A percentile compares a stretch with the other conserved stretches of the same genome.
phyloP scores from a whole-genome alignment of 2,113 vertebrate species.

The Oncorhynchus kisutch region DNA sequence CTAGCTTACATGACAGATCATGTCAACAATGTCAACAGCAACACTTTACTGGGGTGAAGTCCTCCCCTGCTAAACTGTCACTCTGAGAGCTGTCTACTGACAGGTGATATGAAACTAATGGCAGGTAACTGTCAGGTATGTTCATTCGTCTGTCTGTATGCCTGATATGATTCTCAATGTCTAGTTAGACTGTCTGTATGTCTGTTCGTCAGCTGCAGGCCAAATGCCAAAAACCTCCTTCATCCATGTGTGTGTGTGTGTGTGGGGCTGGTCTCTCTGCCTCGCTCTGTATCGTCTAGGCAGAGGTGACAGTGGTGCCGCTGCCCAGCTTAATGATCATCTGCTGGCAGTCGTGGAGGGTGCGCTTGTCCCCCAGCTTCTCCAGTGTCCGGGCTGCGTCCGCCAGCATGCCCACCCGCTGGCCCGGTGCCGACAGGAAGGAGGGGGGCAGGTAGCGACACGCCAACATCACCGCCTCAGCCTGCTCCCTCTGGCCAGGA shows the following conservation, averaged over 20 bases:
- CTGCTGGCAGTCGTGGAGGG: constrained; percentile 95
- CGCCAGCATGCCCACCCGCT: constrained; percentile 89
- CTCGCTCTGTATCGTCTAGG: constrained; percentile 55
- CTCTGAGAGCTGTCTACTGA: too few species aligned
- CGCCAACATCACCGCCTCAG: constrained; percentile 88
- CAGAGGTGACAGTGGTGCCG: constrained; percentile 90
- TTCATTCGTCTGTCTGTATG: constrained; percentile 12
- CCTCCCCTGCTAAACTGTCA: constrained; percentile 28
- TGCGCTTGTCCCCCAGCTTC: constrained; percentile 91
- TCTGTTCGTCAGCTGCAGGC: background rate
- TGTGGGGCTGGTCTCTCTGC: constrained; percentile 14
- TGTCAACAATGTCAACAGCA: constrained; percentile 4
- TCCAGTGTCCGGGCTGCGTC: constrained; percentile 92
- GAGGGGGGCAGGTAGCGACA: constrained; percentile 92
- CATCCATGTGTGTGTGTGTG: constrained; percentile 26
- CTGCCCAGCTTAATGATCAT: constrained; percentile 95
- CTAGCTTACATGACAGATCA: background rate
- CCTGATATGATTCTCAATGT: background rate
- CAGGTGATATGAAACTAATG: background rate
- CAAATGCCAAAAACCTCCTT: background rate
- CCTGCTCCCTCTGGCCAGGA: constrained; percentile 87
- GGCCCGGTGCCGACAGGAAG: constrained; percentile 88
- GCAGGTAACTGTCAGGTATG: background rate
- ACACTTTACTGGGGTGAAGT: background rate
- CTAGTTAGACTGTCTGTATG: background rate